Evolutionary conservation across 64 coral and sea anemone species (phyloP), one percentile per base, ranked within the genome.

Genomic region (Montipora efflorescens): DNA sequence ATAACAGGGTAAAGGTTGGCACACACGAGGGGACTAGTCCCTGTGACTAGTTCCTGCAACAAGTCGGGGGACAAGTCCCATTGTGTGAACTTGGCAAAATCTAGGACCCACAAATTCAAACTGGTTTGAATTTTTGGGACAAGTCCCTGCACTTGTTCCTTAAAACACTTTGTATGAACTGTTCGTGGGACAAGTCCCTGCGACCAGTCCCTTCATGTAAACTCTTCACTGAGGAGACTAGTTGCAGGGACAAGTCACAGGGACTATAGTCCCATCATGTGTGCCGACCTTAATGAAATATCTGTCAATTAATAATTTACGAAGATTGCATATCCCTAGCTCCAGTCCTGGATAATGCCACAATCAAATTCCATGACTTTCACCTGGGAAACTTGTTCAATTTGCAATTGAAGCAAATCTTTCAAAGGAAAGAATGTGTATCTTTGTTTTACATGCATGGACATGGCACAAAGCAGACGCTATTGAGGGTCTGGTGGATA

Each of bases 121-220:
- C 61, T 66, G 61, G 61, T 66, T 66, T 66, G 61, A 66, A 66
- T 66, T 66, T 66, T 66, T 66, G 61, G 61, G 61, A 66, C 25
- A 25, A 25, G 25, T 25, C 25, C 25, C 25, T 25, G 1, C 1
- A 25, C 25, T 25, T 25, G 25, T 66, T 66, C 61, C 15, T 66
- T 66, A 66, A 66, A 66, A 66, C 61, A 66, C 61, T 66, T 66
- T 66, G 61, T 66, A 66, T 66, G 61, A 66, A 66, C 61, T 66
- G 61, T 66, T 66, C 61, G 61, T 66, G 61, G 25, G 25, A 25
- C 25, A 25, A 25, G 25, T 25, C 25, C 25, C 25, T 1, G 1
- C 0, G 25, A 25, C 9, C 9, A 66, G 9, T 66, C 61, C 61
- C 61, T 66, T 66, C 61, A 66, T 66, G 61, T 66, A 66, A 66